Conservation (phyloP, 2,797 vertebrate genomes). For the Notamacropus eugenii region DNA sequence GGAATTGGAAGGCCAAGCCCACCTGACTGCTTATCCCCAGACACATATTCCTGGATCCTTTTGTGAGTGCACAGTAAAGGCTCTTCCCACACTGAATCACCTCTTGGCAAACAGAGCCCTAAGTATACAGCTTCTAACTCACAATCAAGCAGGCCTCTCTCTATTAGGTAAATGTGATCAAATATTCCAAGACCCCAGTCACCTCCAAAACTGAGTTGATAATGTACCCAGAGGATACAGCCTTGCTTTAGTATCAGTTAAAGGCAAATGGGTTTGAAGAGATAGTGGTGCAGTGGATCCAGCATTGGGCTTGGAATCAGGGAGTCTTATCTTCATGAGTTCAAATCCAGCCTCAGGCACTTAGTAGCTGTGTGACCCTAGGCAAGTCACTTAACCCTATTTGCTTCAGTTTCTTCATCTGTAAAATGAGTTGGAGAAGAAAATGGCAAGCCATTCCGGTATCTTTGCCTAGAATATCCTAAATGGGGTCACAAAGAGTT, state of each 20-base stretch:
- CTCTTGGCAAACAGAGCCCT: not conserved
- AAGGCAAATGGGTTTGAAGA: not conserved
- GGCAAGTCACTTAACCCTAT: not conserved
- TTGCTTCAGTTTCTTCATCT: not conserved
- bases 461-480: not conserved
- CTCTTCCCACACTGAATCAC: not conserved
- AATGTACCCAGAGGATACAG: not conserved
- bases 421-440: not conserved
- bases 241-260: not conserved
- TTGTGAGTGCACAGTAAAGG: not conserved
- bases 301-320: not conserved
- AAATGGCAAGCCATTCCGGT: not conserved
- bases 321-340: not conserved
- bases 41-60: not conserved
- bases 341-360: not conserved
- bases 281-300: not conserved
- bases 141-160: not conserved
- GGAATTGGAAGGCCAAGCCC: not conserved
- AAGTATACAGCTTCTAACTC: not conserved
- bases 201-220: not conserved
- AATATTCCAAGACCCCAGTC: not conserved
- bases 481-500: not conserved
- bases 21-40: not conserved
- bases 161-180: not conserved
- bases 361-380: not conserved